phyloP scores from a whole-genome alignment of 2,113 vertebrate genomes.

The Carollia perspicillata region DNA sequence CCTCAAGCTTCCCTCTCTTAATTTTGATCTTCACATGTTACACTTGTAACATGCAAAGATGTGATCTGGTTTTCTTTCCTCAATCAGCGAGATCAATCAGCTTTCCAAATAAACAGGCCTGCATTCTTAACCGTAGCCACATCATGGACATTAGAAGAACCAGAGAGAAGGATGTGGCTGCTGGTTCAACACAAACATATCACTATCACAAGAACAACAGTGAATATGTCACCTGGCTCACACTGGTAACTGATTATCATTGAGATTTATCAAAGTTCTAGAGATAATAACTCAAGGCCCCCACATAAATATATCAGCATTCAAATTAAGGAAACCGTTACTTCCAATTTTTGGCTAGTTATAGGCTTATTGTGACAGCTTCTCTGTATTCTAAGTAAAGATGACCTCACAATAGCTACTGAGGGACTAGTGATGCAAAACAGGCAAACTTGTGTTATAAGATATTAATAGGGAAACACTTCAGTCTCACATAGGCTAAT shows the following conservation, averaged over 20 bases:
- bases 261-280: background rate
- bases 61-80: background rate
- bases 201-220: background rate
- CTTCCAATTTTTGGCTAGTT: background rate
- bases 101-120: background rate
- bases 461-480: background rate
- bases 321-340: background rate
- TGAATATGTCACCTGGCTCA: background rate
- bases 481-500: slow-evolving; percentile 13
- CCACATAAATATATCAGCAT: background rate
- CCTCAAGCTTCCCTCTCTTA: background rate
- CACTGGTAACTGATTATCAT: background rate
- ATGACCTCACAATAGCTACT: background rate
- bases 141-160: background rate
- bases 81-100: background rate
- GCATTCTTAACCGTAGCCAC: background rate
- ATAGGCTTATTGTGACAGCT: background rate
- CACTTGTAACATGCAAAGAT: background rate
- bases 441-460: background rate
- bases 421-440: background rate
- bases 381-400: background rate
- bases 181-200: background rate
- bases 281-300: background rate
- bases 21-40: background rate
- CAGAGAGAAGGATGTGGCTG: background rate